These are phyloP conservation scores for Melozone crissalis DNA, from an alignment of 2,113 vertebrate species.

Conservation along the genomic window DNA sequence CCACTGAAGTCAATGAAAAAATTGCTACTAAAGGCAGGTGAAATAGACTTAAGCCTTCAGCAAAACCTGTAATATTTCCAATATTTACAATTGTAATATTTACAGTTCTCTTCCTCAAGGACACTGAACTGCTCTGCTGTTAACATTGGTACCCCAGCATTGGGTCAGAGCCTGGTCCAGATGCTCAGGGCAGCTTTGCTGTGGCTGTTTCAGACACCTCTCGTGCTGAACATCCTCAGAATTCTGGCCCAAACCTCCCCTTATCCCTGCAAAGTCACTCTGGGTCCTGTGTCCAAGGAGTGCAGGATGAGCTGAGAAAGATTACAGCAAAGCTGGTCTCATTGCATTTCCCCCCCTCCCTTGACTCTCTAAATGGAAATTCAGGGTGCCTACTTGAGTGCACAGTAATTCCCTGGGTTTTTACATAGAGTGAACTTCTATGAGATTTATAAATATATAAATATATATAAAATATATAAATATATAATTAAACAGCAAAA, in stretches of 20 bases:
- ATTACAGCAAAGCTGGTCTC: not conserved
- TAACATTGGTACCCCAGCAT: rapidly evolving
- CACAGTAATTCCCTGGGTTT: not conserved
- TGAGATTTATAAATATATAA: not conserved
- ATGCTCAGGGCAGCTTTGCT: not conserved
- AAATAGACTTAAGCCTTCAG: not conserved
- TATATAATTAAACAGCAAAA: not conserved
- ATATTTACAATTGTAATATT: not conserved
- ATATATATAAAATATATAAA: not conserved
- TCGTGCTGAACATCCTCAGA: rapidly evolving
- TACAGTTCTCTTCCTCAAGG: not conserved
- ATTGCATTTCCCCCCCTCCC: not conserved
- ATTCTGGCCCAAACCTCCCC: not conserved
- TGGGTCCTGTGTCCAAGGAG: not conserved
- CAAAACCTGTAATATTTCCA: not conserved
- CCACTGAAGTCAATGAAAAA: not conserved
- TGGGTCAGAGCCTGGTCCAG: not conserved
- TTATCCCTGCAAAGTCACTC: not conserved
- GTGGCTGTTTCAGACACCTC: not conserved
- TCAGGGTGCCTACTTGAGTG: not conserved
- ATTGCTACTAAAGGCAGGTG: not conserved
- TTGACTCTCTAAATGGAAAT: not conserved
- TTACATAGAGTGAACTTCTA: not conserved
- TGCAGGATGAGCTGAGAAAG: not conserved
- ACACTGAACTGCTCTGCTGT: not conserved